Base-by-base conservation (phyloP, 1,140 invertebrate species). In the Coelopa frigida region DNA sequence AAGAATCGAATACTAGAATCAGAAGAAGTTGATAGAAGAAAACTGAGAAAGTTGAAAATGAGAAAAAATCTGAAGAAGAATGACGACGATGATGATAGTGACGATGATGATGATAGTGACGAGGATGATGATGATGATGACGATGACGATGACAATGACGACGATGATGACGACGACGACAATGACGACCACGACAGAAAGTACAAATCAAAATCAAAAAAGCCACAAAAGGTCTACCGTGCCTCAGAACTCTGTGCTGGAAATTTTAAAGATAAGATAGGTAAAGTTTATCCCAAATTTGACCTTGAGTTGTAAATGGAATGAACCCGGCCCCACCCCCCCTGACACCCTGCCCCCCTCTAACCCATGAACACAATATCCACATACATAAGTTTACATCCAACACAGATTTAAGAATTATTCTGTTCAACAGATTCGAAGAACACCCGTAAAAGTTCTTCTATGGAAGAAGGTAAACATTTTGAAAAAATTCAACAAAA, bases 111-210 rank as follows among this genome's bases (percentile, higher is more conserved):
- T 11, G 61, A 71, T 17, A 57, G 73, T 6, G 65, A 77, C 36
- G 70, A 75, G 11, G 65, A 75, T 11, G 70, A 75, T 36, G 69
- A 74, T n/a, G 71, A 73, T 35, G 67, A 73, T 56, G 71, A 75
- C 50, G 70, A 75, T 46, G 71, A 77, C 48, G 72, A 76, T 47
- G 73, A 77, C 40, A 68, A 76, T 31, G 66, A 75, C 35, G 68
- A 74, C 26, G 72, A 78, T 51, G 70, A 77, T 44, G 70, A 77
- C 54, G 71, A 73, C 32, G 68, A 72, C 21, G 61, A 73, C 20
- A 63, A 72, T 49, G 60, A 72, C 39, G 56, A 73, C 39, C 62
- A 74, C 40, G 70, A 75, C 53, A 61, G 73, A 51, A 64, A 73
- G 50, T 66, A 67, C 20, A 56, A n/a, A 70, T 21, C 46, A 70